A percentile compares a stretch with the other conserved stretches of the same genome.
These are phyloP conservation scores for Champsocephalus esox DNA, from an alignment of 2,797 vertebrate species.

Conservation along the genomic window DNA sequence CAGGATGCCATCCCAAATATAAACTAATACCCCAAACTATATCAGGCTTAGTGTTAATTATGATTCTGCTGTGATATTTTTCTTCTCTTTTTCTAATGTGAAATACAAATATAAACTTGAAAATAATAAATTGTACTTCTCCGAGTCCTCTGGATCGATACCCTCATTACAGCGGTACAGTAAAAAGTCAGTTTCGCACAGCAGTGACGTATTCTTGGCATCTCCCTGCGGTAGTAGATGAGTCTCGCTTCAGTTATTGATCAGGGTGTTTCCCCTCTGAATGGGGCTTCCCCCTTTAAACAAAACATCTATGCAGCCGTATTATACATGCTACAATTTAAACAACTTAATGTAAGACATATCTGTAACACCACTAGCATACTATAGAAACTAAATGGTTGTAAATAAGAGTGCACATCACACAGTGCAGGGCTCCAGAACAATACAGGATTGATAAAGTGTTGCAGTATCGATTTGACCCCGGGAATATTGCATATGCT, in stretches of 20 bases:
- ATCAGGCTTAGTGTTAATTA: neutral
- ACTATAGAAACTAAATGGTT: neutral
- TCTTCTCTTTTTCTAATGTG: neutral
- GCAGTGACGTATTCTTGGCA: neutral
- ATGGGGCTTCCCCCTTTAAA: neutral
- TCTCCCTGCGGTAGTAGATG: neutral
- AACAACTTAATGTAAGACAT: neutral
- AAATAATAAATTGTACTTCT: neutral
- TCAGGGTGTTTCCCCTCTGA: no score
- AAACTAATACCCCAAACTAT: neutral
- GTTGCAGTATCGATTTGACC: constrained; percentile 38
- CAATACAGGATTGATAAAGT: constrained; percentile 17
- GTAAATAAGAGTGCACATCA: neutral
- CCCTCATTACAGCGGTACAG: constrained; percentile 6
- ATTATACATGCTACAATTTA: neutral
- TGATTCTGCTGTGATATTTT: neutral
- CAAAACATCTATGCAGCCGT: neutral
- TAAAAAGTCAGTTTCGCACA: neutral
- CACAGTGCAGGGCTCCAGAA: constrained; percentile 1
- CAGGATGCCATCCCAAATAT: neutral
- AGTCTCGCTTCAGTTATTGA: no score
- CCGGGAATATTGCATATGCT: constrained; percentile 46
- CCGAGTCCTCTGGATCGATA: neutral
- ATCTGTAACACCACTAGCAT: neutral
- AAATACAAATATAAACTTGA: neutral